A percentile compares a stretch with the other conserved stretches of the same genome.
Evolutionary conservation across 64 coral and sea anemone species (phyloP).

Genomic region (Stylophora pistillata): DNA sequence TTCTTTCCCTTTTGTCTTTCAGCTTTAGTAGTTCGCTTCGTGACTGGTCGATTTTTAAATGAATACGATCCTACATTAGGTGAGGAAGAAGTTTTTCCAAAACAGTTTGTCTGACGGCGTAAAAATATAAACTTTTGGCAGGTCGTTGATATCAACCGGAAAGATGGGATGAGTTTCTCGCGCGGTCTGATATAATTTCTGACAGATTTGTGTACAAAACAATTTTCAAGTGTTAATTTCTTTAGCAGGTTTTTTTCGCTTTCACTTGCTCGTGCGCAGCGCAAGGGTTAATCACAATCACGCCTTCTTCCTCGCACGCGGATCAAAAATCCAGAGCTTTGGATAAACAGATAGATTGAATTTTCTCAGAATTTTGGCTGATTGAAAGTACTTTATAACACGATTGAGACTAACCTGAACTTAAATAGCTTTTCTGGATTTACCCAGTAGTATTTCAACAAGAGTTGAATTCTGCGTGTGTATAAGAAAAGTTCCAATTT

Average conservation of each 20-base stretch:
- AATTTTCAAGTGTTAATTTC: conserved; percentile 6
- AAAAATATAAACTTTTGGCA: neutral
- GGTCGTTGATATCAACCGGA: neutral
- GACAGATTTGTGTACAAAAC: conserved; percentile 10
- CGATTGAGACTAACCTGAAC: no score
- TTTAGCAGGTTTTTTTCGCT: conserved; percentile 26
- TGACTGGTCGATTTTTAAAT: conserved; percentile 82
- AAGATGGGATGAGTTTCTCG: neutral
- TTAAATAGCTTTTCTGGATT: no score
- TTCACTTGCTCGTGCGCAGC: neutral
- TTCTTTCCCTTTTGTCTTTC: conserved; percentile 53
- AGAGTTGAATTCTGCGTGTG: no score
- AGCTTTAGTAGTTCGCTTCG: conserved; percentile 90
- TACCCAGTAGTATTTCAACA: no score
- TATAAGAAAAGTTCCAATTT: no score
- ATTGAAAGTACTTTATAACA: no score
- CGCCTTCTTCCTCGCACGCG: no score
- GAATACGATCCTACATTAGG: conserved; percentile 92
- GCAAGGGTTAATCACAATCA: neutral
- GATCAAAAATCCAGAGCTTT: neutral
- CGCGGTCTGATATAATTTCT: neutral
- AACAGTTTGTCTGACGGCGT: neutral
- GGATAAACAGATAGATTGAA: no score
- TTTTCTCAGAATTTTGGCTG: no score
- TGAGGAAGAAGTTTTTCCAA: conserved; percentile 33